Evolutionary conservation across 92 coral and sea anemone genomes (phyloP).

Genomic region (Micromussa lordhowensis): DNA sequence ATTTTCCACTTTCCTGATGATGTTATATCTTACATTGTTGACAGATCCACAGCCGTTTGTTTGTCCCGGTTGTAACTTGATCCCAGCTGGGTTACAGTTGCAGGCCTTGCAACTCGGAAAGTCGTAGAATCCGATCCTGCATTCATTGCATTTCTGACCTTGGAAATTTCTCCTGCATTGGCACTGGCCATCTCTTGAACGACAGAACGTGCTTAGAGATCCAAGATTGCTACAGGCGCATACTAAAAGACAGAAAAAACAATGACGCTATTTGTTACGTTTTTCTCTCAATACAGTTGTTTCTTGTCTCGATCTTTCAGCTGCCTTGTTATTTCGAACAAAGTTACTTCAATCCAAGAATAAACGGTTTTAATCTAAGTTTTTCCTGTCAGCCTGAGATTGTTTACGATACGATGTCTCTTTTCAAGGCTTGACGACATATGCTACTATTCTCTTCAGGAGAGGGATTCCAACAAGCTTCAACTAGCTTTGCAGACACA

Average conservation of each 20-base stretch:
- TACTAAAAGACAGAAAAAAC: constrained; percentile 56
- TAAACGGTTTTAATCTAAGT: too few species aligned
- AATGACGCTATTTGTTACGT: not conserved
- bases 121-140: constrained; percentile 90
- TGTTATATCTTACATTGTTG: constrained; percentile 51
- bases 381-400: too few species aligned
- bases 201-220: constrained; percentile 90
- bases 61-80: constrained; percentile 75
- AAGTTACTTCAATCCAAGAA: too few species aligned
- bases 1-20: too few species aligned
- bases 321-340: too few species aligned
- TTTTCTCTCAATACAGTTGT: not conserved
- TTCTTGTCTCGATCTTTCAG: not conserved
- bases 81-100: constrained; percentile 91
- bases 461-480: too few species aligned
- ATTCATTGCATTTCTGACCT: constrained; percentile 86
- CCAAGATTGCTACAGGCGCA: constrained; percentile 86
- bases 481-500: too few species aligned
- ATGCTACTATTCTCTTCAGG: too few species aligned
- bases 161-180: constrained; percentile 86
- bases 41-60: constrained; percentile 52
- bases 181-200: constrained; percentile 87
- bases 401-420: too few species aligned
- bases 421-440: too few species aligned
- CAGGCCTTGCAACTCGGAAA: constrained; percentile 92